phyloP scores from a whole-genome alignment of 1,140 invertebrate species.

The Proctacanthus coquilletti region DNA sequence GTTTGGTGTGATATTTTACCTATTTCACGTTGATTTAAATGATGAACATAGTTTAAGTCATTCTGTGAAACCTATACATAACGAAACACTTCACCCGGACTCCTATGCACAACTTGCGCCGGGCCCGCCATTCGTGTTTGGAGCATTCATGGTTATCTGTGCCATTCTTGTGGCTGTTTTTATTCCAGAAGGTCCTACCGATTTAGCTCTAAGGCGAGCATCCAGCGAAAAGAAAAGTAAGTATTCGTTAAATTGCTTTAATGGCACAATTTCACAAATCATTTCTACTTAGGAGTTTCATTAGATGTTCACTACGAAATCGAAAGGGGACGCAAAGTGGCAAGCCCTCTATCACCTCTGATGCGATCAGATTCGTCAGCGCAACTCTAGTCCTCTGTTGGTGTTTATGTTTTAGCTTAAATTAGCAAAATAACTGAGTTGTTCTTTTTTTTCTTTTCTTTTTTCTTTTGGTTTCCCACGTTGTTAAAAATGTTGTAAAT shows the following conservation, averaged over 20 bases:
- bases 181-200: slow-evolving; percentile 58
- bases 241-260: slow-evolving; percentile 5
- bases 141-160: slow-evolving; percentile 88
- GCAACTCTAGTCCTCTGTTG: slow-evolving; percentile 37
- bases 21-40: slow-evolving; percentile 96
- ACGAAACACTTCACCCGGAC: slow-evolving; percentile 14
- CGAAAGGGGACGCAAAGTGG: slow-evolving; percentile 53
- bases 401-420: not conserved
- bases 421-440: too few relatives aligned
- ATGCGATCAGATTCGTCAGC: slow-evolving; percentile 59
- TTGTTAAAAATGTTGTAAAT: too few relatives aligned
- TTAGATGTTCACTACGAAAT: slow-evolving; percentile 64
- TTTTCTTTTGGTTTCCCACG: too few relatives aligned
- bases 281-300: slow-evolving; percentile 39
- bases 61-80: slow-evolving; percentile 10
- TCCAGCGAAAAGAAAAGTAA: slow-evolving; percentile 32
- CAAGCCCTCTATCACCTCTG: slow-evolving; percentile 60
- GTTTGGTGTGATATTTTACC: slow-evolving; percentile 96
- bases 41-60: slow-evolving; percentile 36
- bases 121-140: slow-evolving; percentile 99
- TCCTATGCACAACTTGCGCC: slow-evolving; percentile 60
- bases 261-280: slow-evolving; percentile 1
- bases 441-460: too few relatives aligned
- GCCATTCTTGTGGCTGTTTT: slow-evolving; percentile 85
- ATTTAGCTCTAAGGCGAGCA: slow-evolving; percentile 28